These are phyloP conservation scores for Philonicus albiceps DNA, from an alignment of 2,888 invertebrate species.

Conservation along the genomic window DNA sequence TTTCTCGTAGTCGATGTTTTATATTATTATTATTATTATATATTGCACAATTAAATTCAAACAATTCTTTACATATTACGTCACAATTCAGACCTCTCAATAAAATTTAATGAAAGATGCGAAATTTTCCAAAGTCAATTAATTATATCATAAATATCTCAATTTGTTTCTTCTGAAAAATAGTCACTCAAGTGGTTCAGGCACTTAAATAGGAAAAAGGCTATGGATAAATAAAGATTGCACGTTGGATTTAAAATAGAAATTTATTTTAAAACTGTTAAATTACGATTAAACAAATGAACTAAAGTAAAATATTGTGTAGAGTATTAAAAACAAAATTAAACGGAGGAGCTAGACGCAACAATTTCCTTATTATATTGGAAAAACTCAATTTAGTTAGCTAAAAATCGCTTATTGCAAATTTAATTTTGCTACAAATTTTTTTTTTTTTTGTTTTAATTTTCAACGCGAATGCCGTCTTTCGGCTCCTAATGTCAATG, in stretches of 20 bases:
- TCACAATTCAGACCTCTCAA: too few species aligned
- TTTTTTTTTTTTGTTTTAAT: neutral
- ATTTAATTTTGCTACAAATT: neutral
- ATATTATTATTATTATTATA: too few species aligned
- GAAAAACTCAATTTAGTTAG: neutral
- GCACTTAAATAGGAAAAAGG: neutral
- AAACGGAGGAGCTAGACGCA: neutral
- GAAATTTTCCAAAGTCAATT: too few species aligned
- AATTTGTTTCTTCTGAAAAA: too few species aligned
- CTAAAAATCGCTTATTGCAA: neutral
- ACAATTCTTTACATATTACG: too few species aligned
- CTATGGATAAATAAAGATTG: neutral
- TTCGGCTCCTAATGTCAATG: neutral
- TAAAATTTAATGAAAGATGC: too few species aligned
- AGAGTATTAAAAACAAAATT: conserved; percentile 13
- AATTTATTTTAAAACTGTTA: conserved; percentile 31
- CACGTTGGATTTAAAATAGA: conserved; percentile 12
- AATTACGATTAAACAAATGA: conserved; percentile 1
- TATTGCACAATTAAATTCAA: too few species aligned
- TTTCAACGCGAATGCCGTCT: neutral
- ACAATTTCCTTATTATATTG: neutral
- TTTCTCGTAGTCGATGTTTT: too few species aligned
- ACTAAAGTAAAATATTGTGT: conserved; percentile 9
- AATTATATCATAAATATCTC: too few species aligned
- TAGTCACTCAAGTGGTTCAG: neutral